Base-by-base conservation (phyloP, 1,140 invertebrate species). In the Bombus sibiricus region DNA sequence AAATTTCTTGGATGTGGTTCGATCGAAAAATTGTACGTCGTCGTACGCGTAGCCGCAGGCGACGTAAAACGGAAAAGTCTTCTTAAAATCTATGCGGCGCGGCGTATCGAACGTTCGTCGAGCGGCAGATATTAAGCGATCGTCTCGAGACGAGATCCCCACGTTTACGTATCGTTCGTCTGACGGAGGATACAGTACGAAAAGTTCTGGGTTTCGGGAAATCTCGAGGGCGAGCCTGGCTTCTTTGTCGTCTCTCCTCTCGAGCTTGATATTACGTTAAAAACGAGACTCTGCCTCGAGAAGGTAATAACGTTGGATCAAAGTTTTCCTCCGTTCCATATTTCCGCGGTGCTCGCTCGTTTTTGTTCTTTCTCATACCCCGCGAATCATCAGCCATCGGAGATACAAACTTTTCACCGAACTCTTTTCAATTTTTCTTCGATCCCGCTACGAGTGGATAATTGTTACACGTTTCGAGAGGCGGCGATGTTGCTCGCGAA, bases 241-340 rank as follows among this genome's bases (percentile, higher is more conserved):
- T n/a, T 62, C 59, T 62, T 66, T 34, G 59, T 39, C 43, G 59
- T 53, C 28, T 78, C 34, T 43, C 12, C 22, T 68, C 43, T 62
- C 71, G 13, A 47, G 8, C 34, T 15, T 37, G 69, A 71, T 81
- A 80, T 81, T 64, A 59, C 37, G 34, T 59, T 78, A 71, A 79
- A 66, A 81, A 81, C 69, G 18, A 74, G 32, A 64, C 83, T 41
- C 81, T 79, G 43, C 81, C 92, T 92, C 83, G 89, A 93, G 91
- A 92, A 92, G 89, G 92, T 93, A 94, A 95, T 95, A 95, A 94
- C 89, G 93, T 84, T 91, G 94, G 93, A 94, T 95, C 94, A 94
- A 94, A 95, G 93, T 94, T 95, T 92, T 78, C 83, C 85, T 86
- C 85, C 85, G 75, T 83, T 86, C 77, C 41, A 59, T 62, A 80